Conservation (phyloP, 2,888 invertebrate genomes). For the Cephonodes hylas region DNA sequence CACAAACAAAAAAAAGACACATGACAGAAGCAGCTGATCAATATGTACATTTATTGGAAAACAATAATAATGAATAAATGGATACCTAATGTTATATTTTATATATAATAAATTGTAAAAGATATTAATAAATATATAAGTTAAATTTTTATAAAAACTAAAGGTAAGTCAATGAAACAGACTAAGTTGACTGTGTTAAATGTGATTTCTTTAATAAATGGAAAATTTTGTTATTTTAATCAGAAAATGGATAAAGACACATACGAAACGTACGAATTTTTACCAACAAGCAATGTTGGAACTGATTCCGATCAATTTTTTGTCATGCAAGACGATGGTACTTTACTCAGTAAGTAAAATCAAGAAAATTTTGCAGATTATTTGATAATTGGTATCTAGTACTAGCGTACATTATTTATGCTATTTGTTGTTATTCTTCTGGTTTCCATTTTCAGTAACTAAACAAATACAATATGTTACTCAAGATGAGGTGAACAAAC, state of each 20-base stretch:
- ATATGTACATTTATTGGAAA: neutral
- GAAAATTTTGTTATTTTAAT: neutral
- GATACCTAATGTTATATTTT: neutral
- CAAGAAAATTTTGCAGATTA: neutral
- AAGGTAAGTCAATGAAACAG: neutral
- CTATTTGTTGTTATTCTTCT: too few relatives aligned
- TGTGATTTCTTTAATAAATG: neutral
- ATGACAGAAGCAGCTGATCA: neutral
- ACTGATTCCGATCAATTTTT: constrained; percentile 54
- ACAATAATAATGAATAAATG: neutral
- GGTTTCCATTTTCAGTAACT: constrained; percentile 58
- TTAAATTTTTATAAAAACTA: neutral
- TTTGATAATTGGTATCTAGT: neutral
- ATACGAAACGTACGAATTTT: constrained; percentile 62
- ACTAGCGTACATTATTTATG: neutral
- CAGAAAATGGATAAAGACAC: constrained; percentile 58
- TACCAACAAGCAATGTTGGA: constrained; percentile 41
- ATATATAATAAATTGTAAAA: neutral
- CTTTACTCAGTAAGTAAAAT: constrained; percentile 52
- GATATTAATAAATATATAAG: neutral
- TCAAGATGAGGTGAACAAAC: constrained; percentile 53
- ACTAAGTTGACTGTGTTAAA: neutral
- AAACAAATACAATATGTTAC: constrained; percentile 61
- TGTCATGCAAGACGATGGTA: constrained; percentile 67
- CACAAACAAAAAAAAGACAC: neutral